Percentiles rank a stretch among this genome's conserved stretches.
These are phyloP conservation scores for Tautogolabrus adspersus DNA, from an alignment of 2,113 vertebrate species.

Conservation along the genomic window DNA sequence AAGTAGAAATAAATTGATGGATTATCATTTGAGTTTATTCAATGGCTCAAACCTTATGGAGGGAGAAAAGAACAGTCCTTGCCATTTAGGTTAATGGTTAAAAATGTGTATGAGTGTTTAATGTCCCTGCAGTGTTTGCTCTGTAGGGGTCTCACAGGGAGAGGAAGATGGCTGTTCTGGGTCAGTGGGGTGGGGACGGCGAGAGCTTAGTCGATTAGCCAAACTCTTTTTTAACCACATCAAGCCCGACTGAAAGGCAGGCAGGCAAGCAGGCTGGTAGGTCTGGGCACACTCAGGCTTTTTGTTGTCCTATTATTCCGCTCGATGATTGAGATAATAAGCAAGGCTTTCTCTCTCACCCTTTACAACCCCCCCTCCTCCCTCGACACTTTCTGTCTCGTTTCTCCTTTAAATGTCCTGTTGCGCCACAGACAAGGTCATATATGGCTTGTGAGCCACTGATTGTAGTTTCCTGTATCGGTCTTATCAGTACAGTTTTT, in stretches of 20 bases:
- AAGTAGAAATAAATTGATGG: constrained; percentile 78
- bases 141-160: constrained; percentile 74
- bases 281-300: constrained; percentile 75
- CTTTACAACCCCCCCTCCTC: constrained; percentile 35
- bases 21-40: constrained; percentile 78
- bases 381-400: constrained; percentile 59
- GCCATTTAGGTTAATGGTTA: constrained; percentile 81
- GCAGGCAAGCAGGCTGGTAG: constrained; percentile 35
- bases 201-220: constrained; percentile 80
- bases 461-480: constrained; percentile 23
- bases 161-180: constrained; percentile 80
- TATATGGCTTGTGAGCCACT: constrained; percentile 21
- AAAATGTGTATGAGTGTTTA: constrained; percentile 83
- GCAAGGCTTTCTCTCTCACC: constrained; percentile 72
- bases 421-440: constrained; percentile 71
- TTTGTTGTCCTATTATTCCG: constrained; percentile 87
- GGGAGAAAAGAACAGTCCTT: constrained; percentile 76
- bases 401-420: constrained; percentile 80
- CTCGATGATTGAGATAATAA: constrained; percentile 86
- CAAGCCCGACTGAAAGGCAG: constrained; percentile 47
- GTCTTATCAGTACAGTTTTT: not conserved
- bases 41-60: constrained; percentile 75
- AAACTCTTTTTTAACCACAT: constrained; percentile 75
- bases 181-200: constrained; percentile 79
- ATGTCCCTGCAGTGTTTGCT: constrained; percentile 81